These are phyloP conservation scores for Ophioderma brevispina DNA, from an alignment of 35 echinoderm and acorn worm species.

Conservation along the genomic window DNA sequence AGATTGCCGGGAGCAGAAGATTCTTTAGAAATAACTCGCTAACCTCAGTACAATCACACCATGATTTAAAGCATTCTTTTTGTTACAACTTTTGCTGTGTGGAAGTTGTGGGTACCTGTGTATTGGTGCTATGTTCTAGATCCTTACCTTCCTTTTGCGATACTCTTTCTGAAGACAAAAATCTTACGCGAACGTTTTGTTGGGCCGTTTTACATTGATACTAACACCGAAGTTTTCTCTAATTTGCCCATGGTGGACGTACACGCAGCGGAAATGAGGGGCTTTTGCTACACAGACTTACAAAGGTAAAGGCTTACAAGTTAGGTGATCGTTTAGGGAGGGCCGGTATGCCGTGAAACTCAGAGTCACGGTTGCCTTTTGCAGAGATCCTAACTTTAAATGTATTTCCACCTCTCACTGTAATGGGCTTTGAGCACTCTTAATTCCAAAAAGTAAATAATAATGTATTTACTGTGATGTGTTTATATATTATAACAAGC, in stretches of 20 bases:
- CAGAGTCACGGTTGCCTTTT: too few species aligned
- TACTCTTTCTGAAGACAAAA: background rate
- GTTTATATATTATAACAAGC: too few species aligned
- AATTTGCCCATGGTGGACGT: constrained; percentile 47
- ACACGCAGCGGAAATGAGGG: constrained; percentile 57
- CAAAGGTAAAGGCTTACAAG: too few species aligned
- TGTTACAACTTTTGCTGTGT: constrained; percentile 18
- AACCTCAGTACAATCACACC: background rate
- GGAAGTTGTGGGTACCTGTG: constrained; percentile 22
- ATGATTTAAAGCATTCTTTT: constrained; percentile 17
- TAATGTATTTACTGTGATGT: too few species aligned
- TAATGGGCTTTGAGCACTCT: too few species aligned
- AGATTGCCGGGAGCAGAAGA: background rate
- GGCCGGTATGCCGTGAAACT: too few species aligned
- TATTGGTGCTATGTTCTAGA: constrained; percentile 31
- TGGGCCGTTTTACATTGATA: constrained; percentile 25
- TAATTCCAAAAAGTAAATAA: too few species aligned
- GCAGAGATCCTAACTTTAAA: too few species aligned
- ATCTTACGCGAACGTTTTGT: background rate
- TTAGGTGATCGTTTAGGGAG: too few species aligned
- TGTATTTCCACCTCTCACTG: too few species aligned
- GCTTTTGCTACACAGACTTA: constrained; percentile 51
- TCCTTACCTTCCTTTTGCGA: background rate
- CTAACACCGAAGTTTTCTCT: constrained; percentile 16
- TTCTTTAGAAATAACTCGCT: background rate